Percentiles rank a stretch among this genome's conserved stretches.
Conservation (phyloP, 2,113 vertebrate genomes). For the Nicator chloris region DNA sequence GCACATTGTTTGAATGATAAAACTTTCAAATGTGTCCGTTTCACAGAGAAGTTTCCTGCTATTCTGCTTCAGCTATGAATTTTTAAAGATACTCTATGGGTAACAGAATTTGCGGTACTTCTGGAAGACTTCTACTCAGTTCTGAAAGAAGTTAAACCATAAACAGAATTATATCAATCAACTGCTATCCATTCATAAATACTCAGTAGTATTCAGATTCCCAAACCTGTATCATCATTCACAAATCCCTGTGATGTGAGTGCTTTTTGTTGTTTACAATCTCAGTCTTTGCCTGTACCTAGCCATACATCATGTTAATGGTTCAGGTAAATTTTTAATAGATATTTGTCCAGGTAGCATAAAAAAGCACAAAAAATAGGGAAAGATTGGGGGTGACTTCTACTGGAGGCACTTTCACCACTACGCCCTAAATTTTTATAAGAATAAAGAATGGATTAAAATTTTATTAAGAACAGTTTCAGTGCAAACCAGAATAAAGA, state of each 20-base stretch:
- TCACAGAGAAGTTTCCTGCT: neutral
- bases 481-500: neutral
- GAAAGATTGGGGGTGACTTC: neutral
- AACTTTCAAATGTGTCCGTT: neutral
- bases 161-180: neutral
- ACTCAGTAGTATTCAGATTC: neutral
- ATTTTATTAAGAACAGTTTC: neutral
- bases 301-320: neutral
- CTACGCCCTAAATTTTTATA: neutral
- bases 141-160: neutral
- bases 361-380: neutral
- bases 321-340: neutral
- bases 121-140: neutral
- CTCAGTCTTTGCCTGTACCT: neutral
- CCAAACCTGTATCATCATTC: neutral
- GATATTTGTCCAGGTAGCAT: neutral
- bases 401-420: neutral
- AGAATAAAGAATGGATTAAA: neutral
- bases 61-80: neutral
- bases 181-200: neutral
- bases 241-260: neutral
- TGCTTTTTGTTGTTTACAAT: neutral
- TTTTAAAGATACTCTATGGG: neutral
- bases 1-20: neutral
- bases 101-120: neutral